These are phyloP conservation scores for Parazoanthus swiftii DNA, from an alignment of 92 coral and sea anemone genomes.

Conservation along the genomic window DNA sequence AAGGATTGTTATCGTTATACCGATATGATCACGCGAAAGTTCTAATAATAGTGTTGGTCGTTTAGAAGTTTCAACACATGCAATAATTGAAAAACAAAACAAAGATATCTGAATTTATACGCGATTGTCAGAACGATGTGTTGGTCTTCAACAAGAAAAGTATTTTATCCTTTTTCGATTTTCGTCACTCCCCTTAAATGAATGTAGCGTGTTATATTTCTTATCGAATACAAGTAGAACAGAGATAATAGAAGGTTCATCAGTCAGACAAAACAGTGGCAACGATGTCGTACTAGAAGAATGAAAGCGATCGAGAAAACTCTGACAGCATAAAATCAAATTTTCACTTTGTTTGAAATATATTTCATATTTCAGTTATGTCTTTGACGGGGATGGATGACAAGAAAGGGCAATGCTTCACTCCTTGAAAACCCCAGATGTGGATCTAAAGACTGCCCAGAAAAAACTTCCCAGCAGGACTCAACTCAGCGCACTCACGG, in stretches of 20 bases:
- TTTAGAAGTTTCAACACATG: background rate
- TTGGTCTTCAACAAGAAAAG: background rate
- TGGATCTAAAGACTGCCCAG: conserved; percentile 25
- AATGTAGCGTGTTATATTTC: background rate
- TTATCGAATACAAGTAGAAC: background rate
- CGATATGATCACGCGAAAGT: background rate
- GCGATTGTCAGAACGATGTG: background rate
- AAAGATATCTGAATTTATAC: background rate
- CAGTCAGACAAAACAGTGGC: background rate
- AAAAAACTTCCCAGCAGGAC: conserved; percentile 37
- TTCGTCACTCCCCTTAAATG: background rate
- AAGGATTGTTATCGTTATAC: background rate
- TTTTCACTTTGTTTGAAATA: too few relatives aligned
- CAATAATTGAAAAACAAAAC: conserved; percentile 16
- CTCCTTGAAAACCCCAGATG: conserved; percentile 22
- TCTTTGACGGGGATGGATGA: background rate
- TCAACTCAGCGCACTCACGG: background rate
- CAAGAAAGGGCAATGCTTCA: background rate
- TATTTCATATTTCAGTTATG: background rate
- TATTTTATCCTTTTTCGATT: background rate
- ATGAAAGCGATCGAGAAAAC: too few relatives aligned
- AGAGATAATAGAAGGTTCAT: background rate
- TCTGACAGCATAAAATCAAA: background rate
- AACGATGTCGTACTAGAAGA: background rate
- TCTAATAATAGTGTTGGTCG: background rate